phyloP scores from a whole-genome alignment of 2,888 invertebrate species.

The Papilio elwesi region DNA sequence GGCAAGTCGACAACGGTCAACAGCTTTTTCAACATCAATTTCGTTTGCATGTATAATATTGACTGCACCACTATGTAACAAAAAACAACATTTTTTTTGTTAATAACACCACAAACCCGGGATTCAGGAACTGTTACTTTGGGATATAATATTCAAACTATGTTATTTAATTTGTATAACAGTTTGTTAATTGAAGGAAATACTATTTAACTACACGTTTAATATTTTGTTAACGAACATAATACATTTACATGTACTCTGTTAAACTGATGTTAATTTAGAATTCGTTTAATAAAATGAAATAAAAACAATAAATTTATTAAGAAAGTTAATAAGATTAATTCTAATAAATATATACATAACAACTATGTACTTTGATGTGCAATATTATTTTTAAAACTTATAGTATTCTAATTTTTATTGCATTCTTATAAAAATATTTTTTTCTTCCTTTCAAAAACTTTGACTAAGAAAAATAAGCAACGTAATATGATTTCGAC shows the following conservation, averaged over 20 bases:
- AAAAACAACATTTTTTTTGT: conserved; percentile 50
- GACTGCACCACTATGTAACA: conserved; percentile 45
- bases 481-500: background rate
- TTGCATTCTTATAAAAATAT: background rate
- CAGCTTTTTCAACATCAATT: too few relatives aligned
- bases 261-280: background rate
- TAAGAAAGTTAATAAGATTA: background rate
- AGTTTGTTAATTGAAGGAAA: conserved; percentile 21
- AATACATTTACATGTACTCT: background rate
- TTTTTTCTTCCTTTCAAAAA: background rate
- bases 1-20: background rate
- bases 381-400: background rate
- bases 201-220: background rate
- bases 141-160: conserved; percentile 31
- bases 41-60: too few relatives aligned
- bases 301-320: background rate
- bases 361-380: background rate
- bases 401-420: background rate
- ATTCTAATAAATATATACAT: background rate
- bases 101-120: conserved; percentile 62
- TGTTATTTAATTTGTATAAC: conserved; percentile 10
- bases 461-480: background rate
- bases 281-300: background rate
- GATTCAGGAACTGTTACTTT: conserved; percentile 41
- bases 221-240: background rate